These are phyloP conservation scores for Archivesica marissinica DNA, from an alignment of 1,140 invertebrate species.

Conservation along the genomic window DNA sequence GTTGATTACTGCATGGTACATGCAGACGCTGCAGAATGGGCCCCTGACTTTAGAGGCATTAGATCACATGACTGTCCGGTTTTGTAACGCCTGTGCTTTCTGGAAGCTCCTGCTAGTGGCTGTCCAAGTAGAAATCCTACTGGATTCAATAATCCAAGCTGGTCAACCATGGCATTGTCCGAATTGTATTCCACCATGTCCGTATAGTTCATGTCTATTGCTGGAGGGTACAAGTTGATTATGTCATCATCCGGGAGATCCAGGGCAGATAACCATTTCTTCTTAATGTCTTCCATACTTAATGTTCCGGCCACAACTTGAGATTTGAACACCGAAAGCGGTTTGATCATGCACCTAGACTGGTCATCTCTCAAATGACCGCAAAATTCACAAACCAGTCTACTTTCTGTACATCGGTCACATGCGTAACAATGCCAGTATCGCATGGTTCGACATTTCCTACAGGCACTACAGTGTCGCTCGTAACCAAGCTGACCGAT, in stretches of 20 bases:
- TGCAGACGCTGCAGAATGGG: background rate
- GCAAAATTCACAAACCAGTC: slow-evolving; percentile 50
- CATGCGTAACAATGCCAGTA: slow-evolving; percentile 55
- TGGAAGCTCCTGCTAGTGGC: slow-evolving; percentile 3
- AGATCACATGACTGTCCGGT: background rate
- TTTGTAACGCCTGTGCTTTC: slow-evolving; percentile 48
- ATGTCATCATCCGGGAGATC: slow-evolving; percentile 12
- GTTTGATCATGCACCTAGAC: slow-evolving; percentile 44
- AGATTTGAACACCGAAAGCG: slow-evolving; percentile 53
- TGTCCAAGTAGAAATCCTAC: slow-evolving; percentile 57
- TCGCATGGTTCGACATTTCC: slow-evolving; percentile 33
- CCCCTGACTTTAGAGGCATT: background rate
- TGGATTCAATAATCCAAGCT: slow-evolving; percentile 55
- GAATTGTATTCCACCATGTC: slow-evolving; percentile 51
- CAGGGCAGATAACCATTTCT: slow-evolving; percentile 16
- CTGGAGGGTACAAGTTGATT: background rate
- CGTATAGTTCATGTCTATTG: background rate
- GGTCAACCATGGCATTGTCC: slow-evolving; percentile 52
- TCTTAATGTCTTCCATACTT: slow-evolving; percentile 25
- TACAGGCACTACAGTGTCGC: slow-evolving; percentile 41
- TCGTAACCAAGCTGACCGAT: slow-evolving; percentile 55
- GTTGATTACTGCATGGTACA: slow-evolving; percentile 22
- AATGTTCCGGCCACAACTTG: slow-evolving; percentile 33
- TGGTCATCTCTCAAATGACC: slow-evolving; percentile 51
- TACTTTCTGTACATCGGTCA: slow-evolving; percentile 43